These are phyloP conservation scores for Drosophila anomalata DNA, from an alignment of 2,888 invertebrate species.

Conservation along the genomic window DNA sequence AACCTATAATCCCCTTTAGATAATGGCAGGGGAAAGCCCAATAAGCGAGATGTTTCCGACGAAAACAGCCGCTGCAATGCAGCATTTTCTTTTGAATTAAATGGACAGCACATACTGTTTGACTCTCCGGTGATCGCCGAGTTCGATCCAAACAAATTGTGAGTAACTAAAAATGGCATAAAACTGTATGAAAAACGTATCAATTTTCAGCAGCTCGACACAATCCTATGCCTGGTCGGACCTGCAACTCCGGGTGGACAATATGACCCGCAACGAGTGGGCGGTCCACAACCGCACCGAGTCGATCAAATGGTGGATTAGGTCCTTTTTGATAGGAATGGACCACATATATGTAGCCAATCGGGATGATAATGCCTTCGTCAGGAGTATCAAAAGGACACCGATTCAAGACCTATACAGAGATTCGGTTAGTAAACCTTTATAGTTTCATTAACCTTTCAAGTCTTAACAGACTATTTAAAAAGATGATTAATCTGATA, in stretches of 20 bases:
- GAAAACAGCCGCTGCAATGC: conserved; percentile 32
- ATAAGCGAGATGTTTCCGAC: neutral
- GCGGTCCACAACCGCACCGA: conserved; percentile 25
- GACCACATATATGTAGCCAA: conserved; percentile 46
- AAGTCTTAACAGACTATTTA: too few species aligned
- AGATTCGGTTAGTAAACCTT: conserved; percentile 45
- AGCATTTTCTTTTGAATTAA: conserved; percentile 45
- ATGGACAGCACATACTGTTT: conserved; percentile 38
- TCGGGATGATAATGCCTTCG: conserved; percentile 26
- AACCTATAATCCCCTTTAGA: neutral
- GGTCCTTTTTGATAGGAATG: conserved; percentile 48
- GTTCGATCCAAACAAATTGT: neutral
- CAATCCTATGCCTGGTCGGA: conserved; percentile 37
- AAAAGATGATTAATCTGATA: too few species aligned
- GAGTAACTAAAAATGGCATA: conserved; percentile 10
- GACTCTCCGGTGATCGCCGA: conserved; percentile 59
- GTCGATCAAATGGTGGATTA: conserved; percentile 57
- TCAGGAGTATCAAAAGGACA: conserved; percentile 22
- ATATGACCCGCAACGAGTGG: conserved; percentile 54
- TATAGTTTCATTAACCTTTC: too few species aligned
- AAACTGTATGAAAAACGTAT: neutral
- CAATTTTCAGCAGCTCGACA: neutral
- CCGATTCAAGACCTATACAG: conserved; percentile 27
- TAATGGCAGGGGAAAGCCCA: neutral
- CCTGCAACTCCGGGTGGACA: conserved; percentile 36